These are phyloP conservation scores for Murina feae DNA, from an alignment of 2,113 vertebrate genomes.

Conservation along the genomic window DNA sequence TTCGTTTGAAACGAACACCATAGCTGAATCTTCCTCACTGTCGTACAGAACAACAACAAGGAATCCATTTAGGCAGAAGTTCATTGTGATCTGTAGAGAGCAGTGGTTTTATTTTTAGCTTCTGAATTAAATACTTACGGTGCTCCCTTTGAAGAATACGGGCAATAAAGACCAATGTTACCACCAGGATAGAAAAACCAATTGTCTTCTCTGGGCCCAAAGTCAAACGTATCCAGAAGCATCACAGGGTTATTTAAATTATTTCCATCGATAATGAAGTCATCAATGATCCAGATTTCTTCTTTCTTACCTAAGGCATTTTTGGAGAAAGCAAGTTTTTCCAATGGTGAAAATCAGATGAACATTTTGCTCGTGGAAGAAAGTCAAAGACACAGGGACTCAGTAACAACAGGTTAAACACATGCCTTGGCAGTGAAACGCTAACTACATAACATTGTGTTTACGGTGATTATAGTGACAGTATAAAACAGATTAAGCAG, in stretches of 20 bases:
- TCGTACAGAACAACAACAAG: constrained; percentile 42
- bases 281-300: constrained; percentile 98
- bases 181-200: constrained; percentile 98
- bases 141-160: constrained; percentile 92
- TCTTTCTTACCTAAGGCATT: constrained; percentile 92
- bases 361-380: constrained; percentile 26
- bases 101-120: neutral
- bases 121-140: constrained; percentile 84
- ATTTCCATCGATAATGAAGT: constrained; percentile 96
- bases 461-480: neutral
- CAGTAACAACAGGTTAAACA: neutral
- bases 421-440: neutral
- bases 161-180: constrained; percentile 96
- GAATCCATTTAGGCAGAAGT: neutral
- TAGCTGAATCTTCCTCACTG: constrained; percentile 96
- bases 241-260: constrained; percentile 88
- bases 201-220: constrained; percentile 91
- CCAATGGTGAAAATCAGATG: neutral
- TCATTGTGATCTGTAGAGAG: neutral
- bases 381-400: constrained; percentile 15
- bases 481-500: constrained; percentile 10
- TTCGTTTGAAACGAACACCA: constrained; percentile 98
- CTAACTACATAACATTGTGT: neutral
- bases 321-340: constrained; percentile 54
- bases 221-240: constrained; percentile 94